These are phyloP conservation scores for Alethe castanea DNA, from an alignment of 2,113 vertebrate genomes.

Conservation along the genomic window DNA sequence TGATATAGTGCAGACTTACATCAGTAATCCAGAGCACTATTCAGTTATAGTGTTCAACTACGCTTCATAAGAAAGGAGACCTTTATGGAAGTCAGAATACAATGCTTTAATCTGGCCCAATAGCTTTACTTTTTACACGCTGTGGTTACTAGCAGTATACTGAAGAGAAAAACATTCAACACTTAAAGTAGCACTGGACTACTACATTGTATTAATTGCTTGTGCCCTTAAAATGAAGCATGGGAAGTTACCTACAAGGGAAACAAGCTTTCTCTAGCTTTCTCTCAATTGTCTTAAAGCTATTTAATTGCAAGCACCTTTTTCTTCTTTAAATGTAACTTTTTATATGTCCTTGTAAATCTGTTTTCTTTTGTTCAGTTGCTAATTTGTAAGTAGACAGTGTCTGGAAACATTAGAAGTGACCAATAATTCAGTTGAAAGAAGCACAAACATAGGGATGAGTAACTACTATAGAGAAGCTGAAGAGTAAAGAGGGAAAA, in stretches of 20 bases:
- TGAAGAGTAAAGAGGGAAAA: not conserved
- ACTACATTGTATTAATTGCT: not conserved
- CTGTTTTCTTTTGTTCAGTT: not conserved
- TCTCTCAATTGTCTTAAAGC: not conserved
- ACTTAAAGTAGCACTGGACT: not conserved
- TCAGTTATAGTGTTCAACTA: not conserved
- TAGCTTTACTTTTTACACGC: not conserved
- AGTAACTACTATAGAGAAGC: not conserved
- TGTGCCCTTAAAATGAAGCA: not conserved
- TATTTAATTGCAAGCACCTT: not conserved
- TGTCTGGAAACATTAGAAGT: not conserved
- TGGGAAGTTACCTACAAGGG: not conserved
- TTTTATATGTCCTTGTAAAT: not conserved
- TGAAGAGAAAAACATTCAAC: not conserved
- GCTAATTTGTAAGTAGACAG: not conserved
- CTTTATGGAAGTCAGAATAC: not conserved
- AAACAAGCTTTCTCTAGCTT: not conserved
- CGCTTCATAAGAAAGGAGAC: not conserved
- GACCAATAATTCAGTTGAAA: not conserved
- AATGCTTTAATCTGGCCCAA: not conserved
- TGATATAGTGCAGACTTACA: not conserved
- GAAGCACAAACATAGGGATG: not conserved
- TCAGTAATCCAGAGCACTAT: not conserved
- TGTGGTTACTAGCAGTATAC: not conserved
- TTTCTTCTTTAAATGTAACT: not conserved